Evolutionary conservation across 1,140 invertebrate species (phyloP), one percentile per base, ranked within the genome.

Genomic region (Lordiphosa collinella): DNA sequence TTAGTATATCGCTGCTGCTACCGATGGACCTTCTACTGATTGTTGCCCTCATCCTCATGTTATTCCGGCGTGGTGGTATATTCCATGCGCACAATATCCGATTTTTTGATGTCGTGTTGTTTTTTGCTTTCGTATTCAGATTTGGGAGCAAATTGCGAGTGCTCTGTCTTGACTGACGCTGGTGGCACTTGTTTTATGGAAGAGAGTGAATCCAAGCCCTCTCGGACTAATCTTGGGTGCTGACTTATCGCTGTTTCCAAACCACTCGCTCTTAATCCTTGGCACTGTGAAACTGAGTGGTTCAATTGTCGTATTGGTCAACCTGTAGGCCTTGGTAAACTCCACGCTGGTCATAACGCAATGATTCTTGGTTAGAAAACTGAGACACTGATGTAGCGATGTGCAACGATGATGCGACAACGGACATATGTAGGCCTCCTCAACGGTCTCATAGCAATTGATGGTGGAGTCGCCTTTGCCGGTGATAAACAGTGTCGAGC

Each of bases 281-380:
- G 96, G 97, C 40, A 98, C 96, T 13, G 96, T 96, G 89, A 98
- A 98, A 44, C 95, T 96, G n/a, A 98, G 90, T 1, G 96, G 96
- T 87, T 98, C 97, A 63, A 98, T 94, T 8, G 94, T 94, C 36
- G 94, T 95, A 60, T 96, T 95, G 4, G 96, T 98, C 16, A 99
- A 90, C 63, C 96, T 92, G 52, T 96, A 91, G n/a, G 95, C 96
- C 65, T 94, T 93, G 1, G 96, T 96, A 89, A 99, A 98, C 89
- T 99, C 97, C 8, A 98, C 96, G 80, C 93, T 93, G 13, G 93
- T 92, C 4, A 98, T 96, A 74, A 97, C 94, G 87, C 96, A 95
- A 34, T 94, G 92, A 75, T 93, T 94, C 90, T 98, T 98, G 5
- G 95, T 94, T 9, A 98, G 90, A 89, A 96, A 97, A 10, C 94